Evolutionary conservation across 2,113 vertebrate species (phyloP).

Genomic region (Oriolus oriolus): DNA sequence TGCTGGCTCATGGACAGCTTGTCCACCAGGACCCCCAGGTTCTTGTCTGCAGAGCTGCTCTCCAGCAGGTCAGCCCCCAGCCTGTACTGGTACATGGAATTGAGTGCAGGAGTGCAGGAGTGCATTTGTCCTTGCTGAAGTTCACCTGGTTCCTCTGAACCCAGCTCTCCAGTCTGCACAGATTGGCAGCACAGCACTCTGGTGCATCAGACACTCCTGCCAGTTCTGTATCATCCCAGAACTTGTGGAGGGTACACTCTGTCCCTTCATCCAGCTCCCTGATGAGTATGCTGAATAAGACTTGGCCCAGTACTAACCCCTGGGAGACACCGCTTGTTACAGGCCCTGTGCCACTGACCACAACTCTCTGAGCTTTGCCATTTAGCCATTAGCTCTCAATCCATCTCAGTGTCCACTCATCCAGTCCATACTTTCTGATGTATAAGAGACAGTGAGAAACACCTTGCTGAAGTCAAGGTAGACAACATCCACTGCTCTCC

Average conservation of each 20-base stretch:
- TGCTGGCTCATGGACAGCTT: neutral
- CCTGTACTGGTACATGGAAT: too few relatives aligned
- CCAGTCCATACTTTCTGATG: neutral
- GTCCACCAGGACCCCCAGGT: rapidly evolving
- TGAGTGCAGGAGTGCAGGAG: neutral
- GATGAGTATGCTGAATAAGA: too few relatives aligned
- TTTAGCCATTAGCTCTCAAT: neutral
- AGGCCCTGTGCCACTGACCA: neutral
- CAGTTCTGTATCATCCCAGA: neutral
- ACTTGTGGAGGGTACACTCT: too few relatives aligned
- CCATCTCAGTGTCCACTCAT: neutral
- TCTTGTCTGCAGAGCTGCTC: neutral
- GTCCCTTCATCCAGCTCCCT: neutral
- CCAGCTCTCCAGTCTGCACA: neutral
- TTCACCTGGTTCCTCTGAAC: neutral
- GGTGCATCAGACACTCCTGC: neutral
- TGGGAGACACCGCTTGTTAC: rapidly evolving
- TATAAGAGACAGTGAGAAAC: neutral
- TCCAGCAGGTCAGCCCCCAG: neutral
- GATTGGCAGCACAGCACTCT: neutral
- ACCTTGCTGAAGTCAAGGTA: neutral
- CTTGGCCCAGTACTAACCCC: neutral
- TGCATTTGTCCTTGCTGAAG: neutral
- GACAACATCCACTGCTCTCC: neutral
- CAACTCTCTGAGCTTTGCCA: neutral